Evolutionary conservation across 2,797 vertebrate genomes (phyloP).

Genomic region (Cetoscarus ocellatus): DNA sequence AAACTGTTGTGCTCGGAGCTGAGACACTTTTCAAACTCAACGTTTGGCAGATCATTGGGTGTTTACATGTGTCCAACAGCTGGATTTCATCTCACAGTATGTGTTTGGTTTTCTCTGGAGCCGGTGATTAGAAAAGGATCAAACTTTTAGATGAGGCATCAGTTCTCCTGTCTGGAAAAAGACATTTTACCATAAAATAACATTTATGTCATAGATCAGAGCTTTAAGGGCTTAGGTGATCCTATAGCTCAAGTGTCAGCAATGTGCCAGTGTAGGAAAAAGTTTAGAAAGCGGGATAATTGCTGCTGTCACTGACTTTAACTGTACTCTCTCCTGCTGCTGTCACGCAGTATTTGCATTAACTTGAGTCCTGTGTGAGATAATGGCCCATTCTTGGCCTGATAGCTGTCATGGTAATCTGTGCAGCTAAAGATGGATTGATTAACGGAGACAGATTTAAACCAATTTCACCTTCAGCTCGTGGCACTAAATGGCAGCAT

Average conservation of each 20-base stretch:
- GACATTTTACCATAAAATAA: conserved; percentile 1
- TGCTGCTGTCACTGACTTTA: background rate
- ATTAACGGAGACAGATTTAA: conserved; percentile 12
- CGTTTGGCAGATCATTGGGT: background rate
- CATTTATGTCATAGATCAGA: conserved; percentile 12
- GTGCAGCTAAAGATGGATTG: background rate
- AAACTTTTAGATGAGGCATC: conserved; percentile 2
- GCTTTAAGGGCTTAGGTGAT: conserved; percentile 19
- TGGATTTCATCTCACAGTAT: background rate
- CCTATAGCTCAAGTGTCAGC: background rate
- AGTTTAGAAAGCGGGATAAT: background rate
- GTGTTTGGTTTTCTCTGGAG: conserved; percentile 25
- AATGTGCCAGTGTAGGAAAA: conserved; percentile 3
- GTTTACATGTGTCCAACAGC: background rate
- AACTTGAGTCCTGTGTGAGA: background rate
- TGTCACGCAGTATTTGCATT: conserved; percentile 1
- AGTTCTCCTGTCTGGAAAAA: conserved; percentile 2
- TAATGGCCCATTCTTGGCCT: background rate
- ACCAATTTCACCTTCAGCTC: background rate
- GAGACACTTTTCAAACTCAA: conserved; percentile 3
- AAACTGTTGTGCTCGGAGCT: conserved; percentile 6
- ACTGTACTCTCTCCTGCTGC: background rate
- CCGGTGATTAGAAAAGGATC: conserved; percentile 26
- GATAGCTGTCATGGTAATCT: background rate
- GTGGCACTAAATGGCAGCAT: background rate